A percentile compares a stretch with the other conserved stretches of the same genome.
Conservation (phyloP, 2,113 vertebrate species). For the Ahaetulla prasina region DNA sequence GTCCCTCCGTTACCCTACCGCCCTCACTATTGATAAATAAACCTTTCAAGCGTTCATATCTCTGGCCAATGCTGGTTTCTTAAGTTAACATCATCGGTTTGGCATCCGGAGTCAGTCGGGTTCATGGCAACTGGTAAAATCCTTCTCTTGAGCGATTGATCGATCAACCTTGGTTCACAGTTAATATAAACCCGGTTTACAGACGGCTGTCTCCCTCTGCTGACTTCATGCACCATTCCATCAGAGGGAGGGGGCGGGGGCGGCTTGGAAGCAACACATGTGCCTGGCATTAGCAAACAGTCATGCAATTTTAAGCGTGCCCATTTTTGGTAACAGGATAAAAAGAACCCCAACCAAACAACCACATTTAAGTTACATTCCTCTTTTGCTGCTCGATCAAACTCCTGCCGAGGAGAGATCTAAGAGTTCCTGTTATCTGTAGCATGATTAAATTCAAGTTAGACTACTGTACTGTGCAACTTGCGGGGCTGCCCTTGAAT, state of each 20-base stretch:
- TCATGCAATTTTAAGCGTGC: background rate
- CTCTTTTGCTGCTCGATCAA: background rate
- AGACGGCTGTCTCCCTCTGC: background rate
- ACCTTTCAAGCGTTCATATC: background rate
- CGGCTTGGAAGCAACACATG: background rate
- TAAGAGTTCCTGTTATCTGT: background rate
- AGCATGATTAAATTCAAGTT: background rate
- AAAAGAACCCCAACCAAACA: background rate
- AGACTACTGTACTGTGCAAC: background rate
- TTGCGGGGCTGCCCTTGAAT: background rate
- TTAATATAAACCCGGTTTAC: background rate
- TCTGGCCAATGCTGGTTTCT: background rate
- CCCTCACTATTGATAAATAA: background rate
- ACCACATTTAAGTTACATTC: background rate
- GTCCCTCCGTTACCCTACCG: background rate
- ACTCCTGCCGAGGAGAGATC: background rate
- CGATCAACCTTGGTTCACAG: background rate
- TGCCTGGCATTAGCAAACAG: fast-evolving
- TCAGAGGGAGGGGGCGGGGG: background rate
- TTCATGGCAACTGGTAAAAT: background rate
- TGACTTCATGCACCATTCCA: background rate
- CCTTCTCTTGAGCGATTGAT: background rate
- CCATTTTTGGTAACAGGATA: background rate
- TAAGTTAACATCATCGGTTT: background rate
- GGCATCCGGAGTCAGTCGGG: background rate